Evolutionary conservation across 2,113 vertebrate genomes (phyloP), one percentile per base, ranked within the genome.

Genomic region (Prinia subflava): DNA sequence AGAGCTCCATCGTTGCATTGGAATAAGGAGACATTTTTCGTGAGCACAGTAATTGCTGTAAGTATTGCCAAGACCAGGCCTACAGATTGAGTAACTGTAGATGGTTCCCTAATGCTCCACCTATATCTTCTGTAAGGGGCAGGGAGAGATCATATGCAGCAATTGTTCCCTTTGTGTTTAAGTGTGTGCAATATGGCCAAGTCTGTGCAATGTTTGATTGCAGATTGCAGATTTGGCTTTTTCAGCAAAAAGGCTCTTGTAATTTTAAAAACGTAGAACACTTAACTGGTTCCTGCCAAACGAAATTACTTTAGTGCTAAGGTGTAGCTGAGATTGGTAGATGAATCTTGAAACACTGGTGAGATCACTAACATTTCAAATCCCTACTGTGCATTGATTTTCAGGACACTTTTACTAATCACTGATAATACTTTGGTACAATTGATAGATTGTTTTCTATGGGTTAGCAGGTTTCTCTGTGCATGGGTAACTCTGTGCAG

Each of bases 391-490:
- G 35, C 15, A 77, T 62, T 86, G 82, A 94, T 95, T 92, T 94
- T 92, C 47, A 92, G 50, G 81, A 77, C 35, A n/a, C 6, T 83
- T 94, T 82, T 92, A 83, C 89, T 91, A 88, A 94, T 86, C 67
- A 65, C 65, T 80, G 44, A 80, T 62, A 42, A 10, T 59, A 59
- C 63, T 39, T 39, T 11, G 39, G 39, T 39, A 39, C 39, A 39
- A 39, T 39, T 39, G 39, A 39, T 39, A 39, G 39, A 39, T 39
- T 52, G 67, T 76, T 95, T 90, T 70, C 47, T 90, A 55, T 74
- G 80, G 81, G 68, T 92, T 73, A 76, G 3, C 10, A 83, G 10
- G 16, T 79, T 91, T 89, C 50, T 79, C 15, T 73, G 18, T 50
- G 25, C 15, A 35, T 50, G 16, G 31, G 25, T 62, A 77, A 81